Percentiles rank a stretch among this genome's conserved stretches.
Evolutionary conservation across 1,140 invertebrate genomes (phyloP).

Genomic region (Penaeus chinensis): DNA sequence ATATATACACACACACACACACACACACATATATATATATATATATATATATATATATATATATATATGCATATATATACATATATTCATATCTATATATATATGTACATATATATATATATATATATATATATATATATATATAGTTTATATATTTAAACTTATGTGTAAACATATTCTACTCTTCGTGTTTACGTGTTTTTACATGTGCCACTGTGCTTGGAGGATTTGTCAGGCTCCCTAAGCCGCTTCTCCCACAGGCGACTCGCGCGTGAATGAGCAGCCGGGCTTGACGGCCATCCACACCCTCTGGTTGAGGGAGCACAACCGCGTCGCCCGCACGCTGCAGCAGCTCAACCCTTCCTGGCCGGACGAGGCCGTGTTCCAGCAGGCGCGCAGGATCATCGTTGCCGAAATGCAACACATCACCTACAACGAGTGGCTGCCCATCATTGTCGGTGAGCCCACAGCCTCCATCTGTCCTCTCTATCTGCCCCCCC

Average conservation of each 20-base stretch:
- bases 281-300: conserved; percentile 72
- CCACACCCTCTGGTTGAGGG: conserved; percentile 72
- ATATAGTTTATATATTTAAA: too few species aligned
- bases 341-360: conserved; percentile 82
- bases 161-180: too few species aligned
- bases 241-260: conserved; percentile 58
- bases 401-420: conserved; percentile 71
- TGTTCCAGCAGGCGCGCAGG: conserved; percentile 73
- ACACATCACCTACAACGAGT: conserved; percentile 69
- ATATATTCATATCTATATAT: too few species aligned
- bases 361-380: conserved; percentile 85
- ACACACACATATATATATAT: too few species aligned
- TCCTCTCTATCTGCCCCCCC: too few species aligned
- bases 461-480: neutral
- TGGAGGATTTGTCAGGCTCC: neutral
- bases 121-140: too few species aligned
- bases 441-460: conserved; percentile 66
- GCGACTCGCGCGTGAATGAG: conserved; percentile 73
- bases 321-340: conserved; percentile 79
- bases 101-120: too few species aligned
- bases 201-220: neutral
- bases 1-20: too few species aligned
- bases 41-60: too few species aligned
- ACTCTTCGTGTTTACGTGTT: too few species aligned
- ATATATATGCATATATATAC: too few species aligned